Conservation (phyloP, 2,888 invertebrate genomes). For the Drosophila buzzatii region DNA sequence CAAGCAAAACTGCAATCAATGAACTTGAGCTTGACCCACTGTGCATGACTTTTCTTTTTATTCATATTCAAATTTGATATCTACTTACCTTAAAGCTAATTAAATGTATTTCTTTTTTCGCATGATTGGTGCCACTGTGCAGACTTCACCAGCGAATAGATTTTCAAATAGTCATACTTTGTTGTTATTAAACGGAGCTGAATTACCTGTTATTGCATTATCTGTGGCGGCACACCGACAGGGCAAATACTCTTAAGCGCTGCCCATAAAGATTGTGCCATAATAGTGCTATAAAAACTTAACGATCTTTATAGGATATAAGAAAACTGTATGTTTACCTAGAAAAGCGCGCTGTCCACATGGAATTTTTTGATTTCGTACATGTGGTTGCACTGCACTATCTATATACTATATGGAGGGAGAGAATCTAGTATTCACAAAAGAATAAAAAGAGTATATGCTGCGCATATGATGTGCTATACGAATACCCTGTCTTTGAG, state of each 20-base stretch:
- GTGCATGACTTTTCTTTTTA: no score
- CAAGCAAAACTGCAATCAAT: neutral
- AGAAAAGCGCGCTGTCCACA: neutral
- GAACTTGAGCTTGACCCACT: no score
- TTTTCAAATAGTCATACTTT: constrained; percentile 28
- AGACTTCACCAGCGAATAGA: constrained; percentile 57
- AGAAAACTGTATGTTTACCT: neutral
- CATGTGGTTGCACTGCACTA: neutral
- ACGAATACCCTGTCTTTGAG: constrained; percentile 5
- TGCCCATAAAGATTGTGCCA: constrained; percentile 21
- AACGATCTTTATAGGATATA: neutral
- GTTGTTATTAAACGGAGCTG: constrained; percentile 7
- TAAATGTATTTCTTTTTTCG: neutral
- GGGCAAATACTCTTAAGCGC: constrained; percentile 21
- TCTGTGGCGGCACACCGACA: constrained; percentile 24
- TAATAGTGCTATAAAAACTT: constrained; percentile 4
- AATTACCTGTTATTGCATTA: constrained; percentile 16
- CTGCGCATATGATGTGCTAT: neutral
- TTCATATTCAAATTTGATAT: no score
- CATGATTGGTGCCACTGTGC: constrained; percentile 34
- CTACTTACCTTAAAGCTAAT: neutral
- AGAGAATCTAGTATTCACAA: neutral
- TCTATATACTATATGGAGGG: neutral
- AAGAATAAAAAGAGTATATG: neutral
- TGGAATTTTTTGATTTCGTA: neutral